Evolutionary conservation across 2,797 vertebrate species (phyloP), one percentile per base, ranked within the genome.

Genomic region (Cossypha niveicapilla): DNA sequence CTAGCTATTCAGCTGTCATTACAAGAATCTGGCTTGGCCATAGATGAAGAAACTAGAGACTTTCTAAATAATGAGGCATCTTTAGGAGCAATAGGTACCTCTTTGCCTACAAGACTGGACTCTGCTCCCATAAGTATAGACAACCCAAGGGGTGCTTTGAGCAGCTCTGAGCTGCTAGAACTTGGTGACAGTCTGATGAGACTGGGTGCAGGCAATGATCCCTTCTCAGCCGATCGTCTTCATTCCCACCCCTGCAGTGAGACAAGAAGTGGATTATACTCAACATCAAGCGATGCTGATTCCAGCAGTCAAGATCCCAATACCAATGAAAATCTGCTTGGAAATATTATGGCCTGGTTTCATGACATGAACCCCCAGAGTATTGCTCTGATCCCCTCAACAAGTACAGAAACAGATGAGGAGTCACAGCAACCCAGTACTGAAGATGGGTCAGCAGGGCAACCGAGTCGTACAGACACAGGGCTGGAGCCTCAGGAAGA

Each of bases 311-410:
- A 98, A 23, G 98, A 99, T 71, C 97, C 98, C 71, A 98, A 97
- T 53, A 96, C 98, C 81, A 98, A 81, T 85, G 98, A 99, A 93
- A 99, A 99, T 96, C 98, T 99, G 39, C 98, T 99, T 75, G 99
- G 99, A 92, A 99, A 99, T 96, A 99, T 99, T 93, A 99, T 99
- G 99, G 99, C 99, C 83, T 99, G 99, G 99, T 99, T 99, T 97
- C 99, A 99, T 68, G 99, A 99, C 97, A 99, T 99, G 98, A 99
- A 99, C 97, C 99, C 99, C 62, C 99, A 99, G 96, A 99, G 98
- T 76, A 98, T 99, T 94, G 98, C 98, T 86, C 97, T 99, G 94
- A 98, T 99, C 61, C 98, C 99, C 73, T 98, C 99, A 39, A 98
- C 98, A 67, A 97, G 98, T 94, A 98, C 98, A 15, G 98, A 99